These are phyloP conservation scores for Pseudanteris insignis DNA, from an alignment of 2,888 invertebrate species.

Conservation along the genomic window DNA sequence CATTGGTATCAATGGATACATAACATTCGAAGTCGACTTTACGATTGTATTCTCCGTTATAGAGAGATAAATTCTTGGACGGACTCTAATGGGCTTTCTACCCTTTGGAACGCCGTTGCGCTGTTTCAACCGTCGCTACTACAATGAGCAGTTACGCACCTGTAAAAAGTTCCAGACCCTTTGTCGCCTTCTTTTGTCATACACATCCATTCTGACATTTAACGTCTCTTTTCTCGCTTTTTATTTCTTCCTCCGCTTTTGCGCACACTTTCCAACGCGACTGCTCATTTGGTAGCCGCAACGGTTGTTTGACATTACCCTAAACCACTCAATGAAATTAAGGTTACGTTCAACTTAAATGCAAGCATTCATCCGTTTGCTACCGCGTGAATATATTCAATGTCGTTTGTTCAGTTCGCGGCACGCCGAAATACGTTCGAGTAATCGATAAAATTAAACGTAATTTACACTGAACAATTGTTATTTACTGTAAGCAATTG, in stretches of 20 bases:
- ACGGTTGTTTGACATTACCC: neutral
- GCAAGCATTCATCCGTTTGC: too few species aligned
- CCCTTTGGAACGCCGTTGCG: conserved; percentile 43
- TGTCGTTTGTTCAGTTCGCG: too few species aligned
- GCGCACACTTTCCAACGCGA: neutral
- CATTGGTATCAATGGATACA: conserved; percentile 49
- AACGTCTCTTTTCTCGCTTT: conserved; percentile 23
- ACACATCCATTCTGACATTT: conserved; percentile 27
- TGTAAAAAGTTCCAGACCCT: conserved; percentile 35
- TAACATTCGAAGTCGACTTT: conserved; percentile 47
- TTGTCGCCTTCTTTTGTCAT: conserved; percentile 42
- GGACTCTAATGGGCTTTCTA: conserved; percentile 51
- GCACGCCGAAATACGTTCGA: too few species aligned
- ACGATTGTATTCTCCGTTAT: conserved; percentile 54
- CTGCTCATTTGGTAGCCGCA: conserved; percentile 8
- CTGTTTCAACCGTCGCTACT: conserved; percentile 18
- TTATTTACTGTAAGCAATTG: too few species aligned
- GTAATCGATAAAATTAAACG: too few species aligned
- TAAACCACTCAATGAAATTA: conserved; percentile 13
- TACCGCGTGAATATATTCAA: too few species aligned
- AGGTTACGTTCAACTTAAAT: too few species aligned
- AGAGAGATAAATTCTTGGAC: conserved; percentile 52
- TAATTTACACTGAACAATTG: too few species aligned
- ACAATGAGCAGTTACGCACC: conserved; percentile 45
- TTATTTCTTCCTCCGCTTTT: too few species aligned